Conservation (phyloP, 2,113 vertebrate genomes). For the Prolemur simus region DNA sequence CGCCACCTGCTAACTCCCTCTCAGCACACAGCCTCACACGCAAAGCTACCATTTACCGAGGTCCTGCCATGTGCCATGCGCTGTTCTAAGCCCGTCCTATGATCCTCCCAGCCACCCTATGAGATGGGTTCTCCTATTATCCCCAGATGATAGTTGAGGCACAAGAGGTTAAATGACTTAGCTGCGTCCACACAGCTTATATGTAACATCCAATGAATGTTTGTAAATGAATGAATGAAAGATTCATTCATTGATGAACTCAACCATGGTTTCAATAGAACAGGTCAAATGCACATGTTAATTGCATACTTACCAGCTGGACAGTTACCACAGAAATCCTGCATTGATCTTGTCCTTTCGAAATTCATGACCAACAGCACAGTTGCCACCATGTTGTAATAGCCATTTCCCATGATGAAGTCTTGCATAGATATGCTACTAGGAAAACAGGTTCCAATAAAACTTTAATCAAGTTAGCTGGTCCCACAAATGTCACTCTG, state of each 20-base stretch:
- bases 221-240: neutral
- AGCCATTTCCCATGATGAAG: conserved; percentile 22
- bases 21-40: too few species aligned
- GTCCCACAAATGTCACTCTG: neutral
- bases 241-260: neutral
- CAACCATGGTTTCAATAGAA: neutral
- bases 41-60: neutral
- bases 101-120: neutral
- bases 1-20: neutral
- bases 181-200: neutral
- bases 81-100: neutral
- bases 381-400: neutral
- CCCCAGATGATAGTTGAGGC: neutral
- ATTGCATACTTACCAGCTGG: conserved; percentile 42
- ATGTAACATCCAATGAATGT: neutral
- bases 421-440: fast-evolving
- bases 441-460: neutral
- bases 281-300: fast-evolving
- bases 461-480: neutral
- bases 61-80: neutral
- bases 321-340: conserved; percentile 41
- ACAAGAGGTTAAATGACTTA: neutral
- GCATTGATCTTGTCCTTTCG: neutral
- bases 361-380: conserved; percentile 41
- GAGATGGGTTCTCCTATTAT: neutral